Evolutionary conservation across 2,113 vertebrate species (phyloP).

Genomic region (Brachionichthys hirsutus): DNA sequence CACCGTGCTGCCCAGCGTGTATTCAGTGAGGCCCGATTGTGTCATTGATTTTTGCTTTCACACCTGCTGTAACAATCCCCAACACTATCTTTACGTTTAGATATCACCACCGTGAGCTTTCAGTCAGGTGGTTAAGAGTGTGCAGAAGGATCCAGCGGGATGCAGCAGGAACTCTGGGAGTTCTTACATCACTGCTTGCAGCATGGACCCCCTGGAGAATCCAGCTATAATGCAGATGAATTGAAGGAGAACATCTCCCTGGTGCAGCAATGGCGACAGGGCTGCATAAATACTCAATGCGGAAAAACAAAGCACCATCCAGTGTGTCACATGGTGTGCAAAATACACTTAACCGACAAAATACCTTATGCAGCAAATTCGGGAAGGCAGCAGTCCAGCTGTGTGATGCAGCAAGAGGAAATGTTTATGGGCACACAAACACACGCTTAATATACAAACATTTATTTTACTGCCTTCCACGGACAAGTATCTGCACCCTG

Average conservation of each 20-base stretch:
- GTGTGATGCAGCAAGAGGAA: conserved; percentile 36
- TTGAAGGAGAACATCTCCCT: conserved; percentile 35
- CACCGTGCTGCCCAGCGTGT: too few species aligned
- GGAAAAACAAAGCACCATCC: conserved; percentile 49
- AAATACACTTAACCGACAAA: conserved; percentile 10
- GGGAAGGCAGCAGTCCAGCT: conserved; percentile 15
- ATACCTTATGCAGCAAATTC: conserved; percentile 55
- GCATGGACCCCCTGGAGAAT: conserved; percentile 36
- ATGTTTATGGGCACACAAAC: background rate
- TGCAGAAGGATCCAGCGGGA: background rate
- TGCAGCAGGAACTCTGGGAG: conserved; percentile 11
- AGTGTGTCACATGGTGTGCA: conserved; percentile 38
- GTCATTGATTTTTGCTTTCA: background rate
- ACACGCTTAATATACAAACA: too few species aligned
- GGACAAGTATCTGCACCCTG: too few species aligned
- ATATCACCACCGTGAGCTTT: conserved; percentile 11
- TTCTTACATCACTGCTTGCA: conserved; percentile 33
- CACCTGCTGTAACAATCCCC: background rate
- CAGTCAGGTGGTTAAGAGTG: conserved; percentile 7
- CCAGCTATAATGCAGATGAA: conserved; percentile 35
- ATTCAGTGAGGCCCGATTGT: background rate
- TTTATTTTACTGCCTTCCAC: too few species aligned
- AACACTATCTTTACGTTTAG: conserved; percentile 1
- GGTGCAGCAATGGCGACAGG: conserved; percentile 24
- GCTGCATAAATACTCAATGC: conserved; percentile 38